Conservation (phyloP, 1,140 invertebrate genomes). For the Drosophila bipectinata region DNA sequence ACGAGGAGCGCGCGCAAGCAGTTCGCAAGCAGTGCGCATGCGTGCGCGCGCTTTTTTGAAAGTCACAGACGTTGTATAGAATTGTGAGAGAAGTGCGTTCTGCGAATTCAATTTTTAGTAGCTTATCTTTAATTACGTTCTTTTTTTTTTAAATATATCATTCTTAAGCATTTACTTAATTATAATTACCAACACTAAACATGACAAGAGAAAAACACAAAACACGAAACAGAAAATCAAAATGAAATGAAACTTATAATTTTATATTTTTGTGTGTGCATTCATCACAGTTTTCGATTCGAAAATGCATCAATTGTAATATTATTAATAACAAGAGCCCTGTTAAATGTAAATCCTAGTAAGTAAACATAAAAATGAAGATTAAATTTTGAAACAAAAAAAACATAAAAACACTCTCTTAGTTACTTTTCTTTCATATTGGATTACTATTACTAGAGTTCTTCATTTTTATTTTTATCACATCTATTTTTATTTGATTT, state of each 20-base stretch:
- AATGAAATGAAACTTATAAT: slow-evolving; percentile 30
- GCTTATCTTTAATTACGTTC: slow-evolving; percentile 37
- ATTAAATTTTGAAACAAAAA: neutral
- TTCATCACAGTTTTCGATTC: slow-evolving; percentile 50
- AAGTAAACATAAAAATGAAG: slow-evolving; percentile 19
- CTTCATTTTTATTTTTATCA: slow-evolving; percentile 38
- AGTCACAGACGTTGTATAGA: slow-evolving; percentile 42
- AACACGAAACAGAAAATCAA: slow-evolving; percentile 14
- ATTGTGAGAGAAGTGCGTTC: slow-evolving; percentile 29
- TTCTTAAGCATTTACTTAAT: slow-evolving; percentile 75
- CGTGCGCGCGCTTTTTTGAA: neutral
- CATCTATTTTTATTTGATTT: slow-evolving; percentile 26
- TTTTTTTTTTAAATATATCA: slow-evolving; percentile 51
- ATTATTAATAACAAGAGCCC: slow-evolving; percentile 42
- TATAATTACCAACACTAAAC: slow-evolving; percentile 57
- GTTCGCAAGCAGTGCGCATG: slow-evolving; percentile 14
- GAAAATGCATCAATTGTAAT: slow-evolving; percentile 43
- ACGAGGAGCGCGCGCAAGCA: slow-evolving; percentile 12
- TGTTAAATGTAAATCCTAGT: slow-evolving; percentile 47
- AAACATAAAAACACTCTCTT: neutral
- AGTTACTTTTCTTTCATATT: slow-evolving; percentile 31
- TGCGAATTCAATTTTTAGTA: slow-evolving; percentile 19
- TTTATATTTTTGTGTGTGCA: slow-evolving; percentile 79
- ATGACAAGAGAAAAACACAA: slow-evolving; percentile 19
- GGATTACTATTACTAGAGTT: slow-evolving; percentile 30